phyloP scores from a whole-genome alignment of 2,113 vertebrate genomes.

The Chascanopsetta lugubris region DNA sequence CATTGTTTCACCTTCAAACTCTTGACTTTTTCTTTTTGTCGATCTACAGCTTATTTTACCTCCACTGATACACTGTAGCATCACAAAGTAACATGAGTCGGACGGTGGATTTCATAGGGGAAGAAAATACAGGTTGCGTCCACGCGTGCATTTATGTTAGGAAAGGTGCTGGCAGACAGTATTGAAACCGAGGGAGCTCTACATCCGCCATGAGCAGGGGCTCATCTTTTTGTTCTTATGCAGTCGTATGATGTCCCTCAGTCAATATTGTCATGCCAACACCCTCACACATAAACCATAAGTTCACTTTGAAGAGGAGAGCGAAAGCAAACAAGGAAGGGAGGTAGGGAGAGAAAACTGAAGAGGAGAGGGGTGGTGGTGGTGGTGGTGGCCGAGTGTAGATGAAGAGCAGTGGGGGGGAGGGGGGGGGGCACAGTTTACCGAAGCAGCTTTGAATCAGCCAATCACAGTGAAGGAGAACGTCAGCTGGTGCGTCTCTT shows the following conservation, averaged over 20 bases:
- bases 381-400: constrained; percentile 33
- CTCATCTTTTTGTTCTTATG: constrained; percentile 16
- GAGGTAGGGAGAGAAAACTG: constrained; percentile 38
- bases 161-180: constrained; percentile 58
- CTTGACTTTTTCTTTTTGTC: constrained; percentile 48
- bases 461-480: constrained; percentile 84
- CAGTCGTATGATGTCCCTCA: constrained; percentile 32
- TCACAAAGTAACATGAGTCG: constrained; percentile 64
- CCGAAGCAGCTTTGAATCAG: constrained; percentile 80
- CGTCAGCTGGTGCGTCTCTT: constrained; percentile 80
- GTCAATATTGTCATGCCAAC: constrained; percentile 49
- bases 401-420: constrained; percentile 68
- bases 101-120: constrained; percentile 44
- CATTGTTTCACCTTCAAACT: constrained; percentile 48
- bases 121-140: constrained; percentile 50
- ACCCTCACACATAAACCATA: constrained; percentile 56
- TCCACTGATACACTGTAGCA: constrained; percentile 60
- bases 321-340: constrained; percentile 54
- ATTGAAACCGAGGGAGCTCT: constrained; percentile 40
- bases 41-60: constrained; percentile 62
- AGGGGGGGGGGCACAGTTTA: constrained; percentile 73
- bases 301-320: constrained; percentile 42
- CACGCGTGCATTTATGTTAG: constrained; percentile 61
- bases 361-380: constrained; percentile 33
- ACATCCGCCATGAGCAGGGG: constrained; percentile 23